Evolutionary conservation across 2,797 vertebrate genomes (phyloP).

Genomic region (Acanthiza pusilla): DNA sequence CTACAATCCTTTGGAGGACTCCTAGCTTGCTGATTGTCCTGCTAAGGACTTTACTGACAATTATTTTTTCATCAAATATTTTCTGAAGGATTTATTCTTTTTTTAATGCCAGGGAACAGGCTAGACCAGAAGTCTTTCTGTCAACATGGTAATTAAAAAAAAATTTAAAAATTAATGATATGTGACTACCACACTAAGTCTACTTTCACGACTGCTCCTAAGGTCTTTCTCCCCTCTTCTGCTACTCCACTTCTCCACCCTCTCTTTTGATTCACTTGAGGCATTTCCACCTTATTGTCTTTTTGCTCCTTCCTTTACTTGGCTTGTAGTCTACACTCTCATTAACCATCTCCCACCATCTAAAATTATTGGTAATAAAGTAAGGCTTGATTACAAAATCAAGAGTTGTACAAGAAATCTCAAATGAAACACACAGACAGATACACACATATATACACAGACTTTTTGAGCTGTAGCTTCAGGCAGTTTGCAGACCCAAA

Average conservation of each 20-base stretch:
- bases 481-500: constrained; percentile 4
- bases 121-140: not conserved
- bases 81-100: not conserved
- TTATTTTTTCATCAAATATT: not conserved
- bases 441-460: accelerated
- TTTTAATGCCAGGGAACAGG: not conserved
- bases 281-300: not conserved
- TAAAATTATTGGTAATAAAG: not conserved
- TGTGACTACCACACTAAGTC: not conserved
- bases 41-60: not conserved
- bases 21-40: not conserved
- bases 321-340: not conserved
- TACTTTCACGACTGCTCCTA: not conserved
- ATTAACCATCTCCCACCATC: not conserved
- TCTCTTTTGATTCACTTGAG: not conserved
- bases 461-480: not conserved
- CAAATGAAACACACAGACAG: not conserved
- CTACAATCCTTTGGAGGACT: not conserved
- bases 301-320: not conserved
- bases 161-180: not conserved
- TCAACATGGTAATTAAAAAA: not conserved
- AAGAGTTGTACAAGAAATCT: not conserved
- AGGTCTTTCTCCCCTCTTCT: not conserved
- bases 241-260: not conserved
- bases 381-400: not conserved